A percentile compares a stretch with the other conserved stretches of the same genome.
Conservation (phyloP, 2,113 vertebrate species). For the Montifringilla adamsi region DNA sequence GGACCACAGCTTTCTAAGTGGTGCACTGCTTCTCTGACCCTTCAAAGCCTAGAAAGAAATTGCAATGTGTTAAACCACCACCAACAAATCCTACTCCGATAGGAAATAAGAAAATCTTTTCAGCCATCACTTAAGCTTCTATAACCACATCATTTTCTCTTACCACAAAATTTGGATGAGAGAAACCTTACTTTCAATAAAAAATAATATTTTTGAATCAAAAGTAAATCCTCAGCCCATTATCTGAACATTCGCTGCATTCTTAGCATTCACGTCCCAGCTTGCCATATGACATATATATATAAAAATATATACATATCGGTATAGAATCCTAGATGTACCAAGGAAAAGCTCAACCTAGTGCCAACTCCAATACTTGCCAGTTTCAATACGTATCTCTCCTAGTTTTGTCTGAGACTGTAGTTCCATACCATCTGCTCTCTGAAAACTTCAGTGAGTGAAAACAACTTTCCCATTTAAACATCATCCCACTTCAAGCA, state of each 20-base stretch:
- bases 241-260: background rate
- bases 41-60: background rate
- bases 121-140: background rate
- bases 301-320: background rate
- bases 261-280: background rate
- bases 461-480: background rate
- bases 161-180: background rate
- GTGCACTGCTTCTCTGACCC: background rate
- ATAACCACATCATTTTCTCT: background rate
- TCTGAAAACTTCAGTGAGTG: background rate
- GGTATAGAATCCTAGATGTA: background rate
- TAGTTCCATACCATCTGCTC: background rate
- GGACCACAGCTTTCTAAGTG: background rate
- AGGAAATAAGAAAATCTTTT: background rate
- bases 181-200: background rate
- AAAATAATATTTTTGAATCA: background rate
- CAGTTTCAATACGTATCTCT: accelerated
- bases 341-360: background rate
- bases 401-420: background rate
- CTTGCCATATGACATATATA: background rate
- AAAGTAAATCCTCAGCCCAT: background rate
- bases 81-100: background rate
- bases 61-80: background rate
- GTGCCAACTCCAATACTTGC: background rate
- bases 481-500: background rate